Evolutionary conservation across 2,888 invertebrate species (phyloP).

Genomic region (Drosophila acutilabella): DNA sequence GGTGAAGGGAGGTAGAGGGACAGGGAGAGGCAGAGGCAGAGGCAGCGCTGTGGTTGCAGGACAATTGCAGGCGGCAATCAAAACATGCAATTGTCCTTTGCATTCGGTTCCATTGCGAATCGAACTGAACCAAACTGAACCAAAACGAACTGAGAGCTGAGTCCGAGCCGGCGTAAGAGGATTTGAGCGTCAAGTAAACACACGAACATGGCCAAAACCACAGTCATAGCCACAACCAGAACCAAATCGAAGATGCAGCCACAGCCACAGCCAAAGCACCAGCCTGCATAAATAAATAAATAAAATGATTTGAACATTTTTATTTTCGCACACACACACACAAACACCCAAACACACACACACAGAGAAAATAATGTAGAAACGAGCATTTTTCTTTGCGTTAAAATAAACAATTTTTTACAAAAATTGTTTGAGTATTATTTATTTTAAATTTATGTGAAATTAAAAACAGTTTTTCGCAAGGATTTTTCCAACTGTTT

Average conservation of each 20-base stretch:
- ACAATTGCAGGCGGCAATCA: slow-evolving; percentile 81
- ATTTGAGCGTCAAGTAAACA: slow-evolving; percentile 81
- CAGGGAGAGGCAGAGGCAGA: slow-evolving; percentile 19
- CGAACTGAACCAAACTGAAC: slow-evolving; percentile 50
- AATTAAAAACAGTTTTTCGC: slow-evolving; percentile 77
- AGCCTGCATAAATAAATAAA: slow-evolving; percentile 79
- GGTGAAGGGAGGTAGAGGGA: neutral
- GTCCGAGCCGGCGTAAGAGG: slow-evolving; percentile 69
- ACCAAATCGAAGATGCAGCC: slow-evolving; percentile 73
- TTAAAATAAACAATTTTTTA: slow-evolving; percentile 75
- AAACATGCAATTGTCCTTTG: slow-evolving; percentile 79
- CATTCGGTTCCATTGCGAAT: slow-evolving; percentile 70
- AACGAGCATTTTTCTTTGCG: slow-evolving; percentile 70
- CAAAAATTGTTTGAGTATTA: slow-evolving; percentile 54
- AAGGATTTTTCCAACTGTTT: slow-evolving; percentile 70
- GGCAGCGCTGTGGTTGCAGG: slow-evolving; percentile 52
- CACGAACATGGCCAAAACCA: slow-evolving; percentile 47
- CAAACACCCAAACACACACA: too few relatives aligned
- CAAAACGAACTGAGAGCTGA: slow-evolving; percentile 37
- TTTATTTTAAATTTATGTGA: slow-evolving; percentile 80
- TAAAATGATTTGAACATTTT: slow-evolving; percentile 81
- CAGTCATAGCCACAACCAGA: slow-evolving; percentile 29
- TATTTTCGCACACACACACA: slow-evolving; percentile 51
- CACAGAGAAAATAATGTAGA: slow-evolving; percentile 49
- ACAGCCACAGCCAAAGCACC: slow-evolving; percentile 40